phyloP scores from a whole-genome alignment of 1,140 invertebrate species.

The Lucilia cuprina region DNA sequence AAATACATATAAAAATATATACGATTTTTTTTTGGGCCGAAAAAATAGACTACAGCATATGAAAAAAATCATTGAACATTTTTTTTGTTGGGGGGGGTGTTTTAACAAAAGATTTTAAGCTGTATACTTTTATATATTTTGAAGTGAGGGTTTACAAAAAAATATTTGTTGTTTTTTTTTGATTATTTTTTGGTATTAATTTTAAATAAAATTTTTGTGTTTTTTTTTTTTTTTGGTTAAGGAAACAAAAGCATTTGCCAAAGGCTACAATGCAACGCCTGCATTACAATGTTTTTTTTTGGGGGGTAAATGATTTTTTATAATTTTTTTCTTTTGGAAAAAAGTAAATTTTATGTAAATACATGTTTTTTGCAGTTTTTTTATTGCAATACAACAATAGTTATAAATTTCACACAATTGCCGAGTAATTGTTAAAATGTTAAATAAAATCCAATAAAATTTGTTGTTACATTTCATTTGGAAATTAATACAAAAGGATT shows the following conservation, averaged over 20 bases:
- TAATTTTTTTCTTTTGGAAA: not conserved
- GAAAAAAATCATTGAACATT: not conserved
- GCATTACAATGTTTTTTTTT: not conserved
- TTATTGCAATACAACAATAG: not conserved
- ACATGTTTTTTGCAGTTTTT: not conserved
- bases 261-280: conserved; percentile 23
- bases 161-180: not conserved
- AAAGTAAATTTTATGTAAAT: conserved; percentile 18
- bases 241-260: conserved; percentile 15
- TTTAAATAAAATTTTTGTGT: conserved; percentile 11
- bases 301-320: not conserved
- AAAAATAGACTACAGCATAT: conserved; percentile 1
- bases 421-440: conserved; percentile 23
- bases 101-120: not conserved
- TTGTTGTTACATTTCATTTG: conserved; percentile 2
- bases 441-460: conserved; percentile 26
- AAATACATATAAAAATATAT: conserved; percentile 6
- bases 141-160: not conserved
- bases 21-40: not conserved
- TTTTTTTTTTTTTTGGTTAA: not conserved
- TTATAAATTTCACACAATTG: conserved; percentile 29
- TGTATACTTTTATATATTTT: not conserved
- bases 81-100: not conserved
- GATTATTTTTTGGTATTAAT: conserved; percentile 6
- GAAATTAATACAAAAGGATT: not conserved